Conservation (phyloP, 1,140 invertebrate species). For the Stegodyphus mimosarum region DNA sequence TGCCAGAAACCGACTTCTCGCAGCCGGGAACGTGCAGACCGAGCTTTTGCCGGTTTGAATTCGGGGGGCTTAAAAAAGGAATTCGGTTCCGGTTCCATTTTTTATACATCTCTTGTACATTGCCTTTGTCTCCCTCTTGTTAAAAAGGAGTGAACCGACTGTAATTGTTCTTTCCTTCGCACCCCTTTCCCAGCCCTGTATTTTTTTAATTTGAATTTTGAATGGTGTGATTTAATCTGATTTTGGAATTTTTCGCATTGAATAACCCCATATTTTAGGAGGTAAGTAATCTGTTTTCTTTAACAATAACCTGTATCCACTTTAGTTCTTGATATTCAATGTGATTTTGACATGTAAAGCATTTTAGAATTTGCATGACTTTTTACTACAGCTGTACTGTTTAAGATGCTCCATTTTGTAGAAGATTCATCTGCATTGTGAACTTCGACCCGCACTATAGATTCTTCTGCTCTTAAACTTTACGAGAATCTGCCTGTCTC, state of each 20-base stretch:
- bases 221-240: constrained; percentile 36
- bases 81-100: constrained; percentile 38
- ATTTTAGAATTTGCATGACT: constrained; percentile 24
- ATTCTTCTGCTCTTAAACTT: too few species aligned
- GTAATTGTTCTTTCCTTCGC: constrained; percentile 17
- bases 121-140: constrained; percentile 14
- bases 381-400: neutral
- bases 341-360: neutral
- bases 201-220: constrained; percentile 45
- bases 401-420: constrained; percentile 15
- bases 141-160: constrained; percentile 13
- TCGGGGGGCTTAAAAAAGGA: constrained; percentile 40
- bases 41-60: constrained; percentile 48
- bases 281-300: neutral
- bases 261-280: neutral
- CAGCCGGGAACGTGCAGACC: constrained; percentile 39
- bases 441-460: neutral
- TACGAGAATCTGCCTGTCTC: too few species aligned
- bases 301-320: neutral
- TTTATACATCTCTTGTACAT: constrained; percentile 17
- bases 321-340: neutral
- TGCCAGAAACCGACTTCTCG: constrained; percentile 32
- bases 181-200: neutral
- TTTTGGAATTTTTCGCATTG: constrained; percentile 21
- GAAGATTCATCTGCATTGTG: neutral